Evolutionary conservation across 92 coral and sea anemone species (phyloP), one percentile per base, ranked within the genome.

Genomic region (Paramuricea clavata): DNA sequence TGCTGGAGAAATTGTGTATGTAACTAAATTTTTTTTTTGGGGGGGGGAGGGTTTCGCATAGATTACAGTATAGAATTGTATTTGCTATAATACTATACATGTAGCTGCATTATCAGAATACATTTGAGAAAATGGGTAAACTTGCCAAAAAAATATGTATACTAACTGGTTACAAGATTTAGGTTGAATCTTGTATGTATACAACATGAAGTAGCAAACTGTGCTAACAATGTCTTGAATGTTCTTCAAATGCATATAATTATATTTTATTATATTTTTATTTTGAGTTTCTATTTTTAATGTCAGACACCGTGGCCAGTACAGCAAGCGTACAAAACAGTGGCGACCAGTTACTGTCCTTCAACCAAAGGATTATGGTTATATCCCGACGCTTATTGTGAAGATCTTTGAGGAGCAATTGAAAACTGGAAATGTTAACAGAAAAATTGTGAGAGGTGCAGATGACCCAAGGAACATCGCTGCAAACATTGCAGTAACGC

Each of bases 381-480:
- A 78, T 57, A 78, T 78, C 5, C 74, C 85, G 2, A 19, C 32
- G 12, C 71, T 60, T 36, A 59, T 81, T 44, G 49, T 26, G 22
- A 65, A 26, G 11, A 60, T 81, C 1, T 81, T 34, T 61, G 56
- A 16, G 49, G 49, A 81, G n/a, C 26, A 21, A 0, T 32, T 25
- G 26, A 81, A 30, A 22, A 34, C 49, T 26, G 75, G 85, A 31
- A 17, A 32, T 0, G 56, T 81, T 5, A 69, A 81, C 33, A 25
- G 35, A 32, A 65, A 44, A 60, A 23, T 60, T 31, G 54, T 25
- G 12, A 59, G n/a, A 0, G n/a, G 71, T 15, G 34, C 74, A 34
- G 54, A 60, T 17, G 59, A 81, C 47, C 85, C 85, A 12, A n/a
- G 85, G 13, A 59, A 81, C 50, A 81, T 81, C 60, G 85, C 0